Evolutionary conservation across 2,797 vertebrate genomes (phyloP).

Genomic region (Chiroxiphia lanceolata): DNA sequence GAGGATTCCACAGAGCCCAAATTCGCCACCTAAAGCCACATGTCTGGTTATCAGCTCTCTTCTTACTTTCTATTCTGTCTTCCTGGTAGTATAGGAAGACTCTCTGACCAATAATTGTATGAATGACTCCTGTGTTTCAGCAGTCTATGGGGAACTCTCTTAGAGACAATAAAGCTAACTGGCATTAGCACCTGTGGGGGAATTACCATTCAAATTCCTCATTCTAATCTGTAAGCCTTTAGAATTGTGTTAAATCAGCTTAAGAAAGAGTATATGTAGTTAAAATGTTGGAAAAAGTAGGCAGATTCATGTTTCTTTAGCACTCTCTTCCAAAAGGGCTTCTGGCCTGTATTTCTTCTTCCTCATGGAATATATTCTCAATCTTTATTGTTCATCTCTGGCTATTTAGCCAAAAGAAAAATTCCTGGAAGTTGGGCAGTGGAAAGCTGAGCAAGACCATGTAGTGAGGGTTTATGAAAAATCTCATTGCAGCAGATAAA

Average conservation of each 20-base stretch:
- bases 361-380: neutral
- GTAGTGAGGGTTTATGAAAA: conserved; percentile 16
- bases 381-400: neutral
- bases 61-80: neutral
- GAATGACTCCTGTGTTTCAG: neutral
- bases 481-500: conserved; percentile 27
- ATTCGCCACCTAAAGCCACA: neutral
- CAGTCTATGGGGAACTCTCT: neutral
- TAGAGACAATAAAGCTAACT: neutral
- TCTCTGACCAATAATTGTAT: neutral
- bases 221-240: neutral
- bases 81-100: neutral
- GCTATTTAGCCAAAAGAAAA: neutral
- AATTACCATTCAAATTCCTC: neutral
- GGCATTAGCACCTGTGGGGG: neutral
- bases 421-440: neutral
- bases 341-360: neutral
- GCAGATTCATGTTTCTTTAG: neutral
- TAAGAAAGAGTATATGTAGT: neutral
- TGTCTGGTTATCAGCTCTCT: neutral
- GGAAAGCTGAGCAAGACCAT: neutral
- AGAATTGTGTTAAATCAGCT: neutral
- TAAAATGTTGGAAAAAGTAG: neutral
- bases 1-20: neutral
- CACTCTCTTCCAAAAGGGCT: neutral